Evolutionary conservation across 1,140 invertebrate species (phyloP), one percentile per base, ranked within the genome.

Genomic region (Danaus plexippus): DNA sequence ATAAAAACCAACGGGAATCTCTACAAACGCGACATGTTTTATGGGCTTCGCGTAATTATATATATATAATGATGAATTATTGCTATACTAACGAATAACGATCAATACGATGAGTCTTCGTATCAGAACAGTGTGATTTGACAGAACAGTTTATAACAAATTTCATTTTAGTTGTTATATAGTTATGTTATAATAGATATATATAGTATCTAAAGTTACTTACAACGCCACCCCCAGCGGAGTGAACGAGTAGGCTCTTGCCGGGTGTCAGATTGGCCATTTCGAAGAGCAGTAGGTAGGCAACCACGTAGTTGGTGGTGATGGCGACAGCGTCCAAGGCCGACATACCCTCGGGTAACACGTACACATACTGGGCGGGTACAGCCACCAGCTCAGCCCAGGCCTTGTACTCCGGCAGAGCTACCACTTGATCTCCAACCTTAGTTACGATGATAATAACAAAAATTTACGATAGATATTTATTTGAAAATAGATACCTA

Each of bases 211-310:
- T 44, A 66, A 66, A 59, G 55, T 18, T 45, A 93, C 94, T 94
- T 90, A 96, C 95, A 88, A 97, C 94, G 48, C 94, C 94, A 60
- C 95, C 95, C 46, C 94, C 95, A 67, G 94, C 94, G 13, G 94
- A 96, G 77, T 97, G 95, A 32, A 96, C 88, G 49, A 97, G 88
- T 11, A 97, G 88, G 61, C 91, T 94, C 83, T 96, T 95, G 53
- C 94, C 94, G 47, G 92, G 89, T 2, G 90, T 88, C 12, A 97
- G 85, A 69, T 92, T 91, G 43, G 92, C 94, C 72, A 96, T 87
- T 70, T 96, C 94, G 85, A 96, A 96, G 9, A 97, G 90, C 57
- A 97, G 87, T 59, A 95, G 92, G 77, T 96, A 93, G 46, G 95
- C 96, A 1, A 96, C 93, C 45, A 95, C 90, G 75, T 94, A 96